phyloP scores from a whole-genome alignment of 2,113 vertebrate genomes.

The Prolemur simus region DNA sequence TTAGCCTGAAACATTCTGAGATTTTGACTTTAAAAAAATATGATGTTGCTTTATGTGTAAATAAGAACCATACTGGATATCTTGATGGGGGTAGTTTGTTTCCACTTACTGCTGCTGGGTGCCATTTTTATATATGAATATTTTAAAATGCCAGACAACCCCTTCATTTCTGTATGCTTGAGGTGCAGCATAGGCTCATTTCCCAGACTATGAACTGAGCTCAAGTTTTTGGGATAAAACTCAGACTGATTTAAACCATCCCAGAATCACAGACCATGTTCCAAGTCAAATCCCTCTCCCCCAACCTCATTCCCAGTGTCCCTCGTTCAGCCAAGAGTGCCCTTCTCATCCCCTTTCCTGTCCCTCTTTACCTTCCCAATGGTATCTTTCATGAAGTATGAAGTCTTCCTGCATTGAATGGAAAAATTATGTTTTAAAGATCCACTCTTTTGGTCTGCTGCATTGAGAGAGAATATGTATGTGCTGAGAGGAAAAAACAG shows the following conservation, averaged over 20 bases:
- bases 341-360: not conserved
- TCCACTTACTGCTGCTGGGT: not conserved
- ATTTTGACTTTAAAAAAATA: not conserved
- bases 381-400: not conserved
- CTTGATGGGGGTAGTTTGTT: not conserved
- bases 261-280: not conserved
- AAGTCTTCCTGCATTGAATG: not conserved
- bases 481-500: not conserved
- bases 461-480: not conserved
- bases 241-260: not conserved
- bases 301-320: not conserved
- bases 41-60: not conserved
- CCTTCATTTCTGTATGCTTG: conserved; percentile 16
- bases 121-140: conserved; percentile 3
- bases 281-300: not conserved
- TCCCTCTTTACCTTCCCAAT: not conserved
- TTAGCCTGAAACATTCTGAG: not conserved
- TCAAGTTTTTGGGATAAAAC: not conserved
- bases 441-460: not conserved
- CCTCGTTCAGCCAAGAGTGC: not conserved
- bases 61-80: not conserved
- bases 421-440: not conserved
- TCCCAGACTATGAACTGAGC: conserved; percentile 8
- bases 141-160: not conserved
- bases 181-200: not conserved